Percentiles rank a stretch among this genome's conserved stretches.
Conservation (phyloP, 2,888 invertebrate genomes). For the Mactromeris polynyma region DNA sequence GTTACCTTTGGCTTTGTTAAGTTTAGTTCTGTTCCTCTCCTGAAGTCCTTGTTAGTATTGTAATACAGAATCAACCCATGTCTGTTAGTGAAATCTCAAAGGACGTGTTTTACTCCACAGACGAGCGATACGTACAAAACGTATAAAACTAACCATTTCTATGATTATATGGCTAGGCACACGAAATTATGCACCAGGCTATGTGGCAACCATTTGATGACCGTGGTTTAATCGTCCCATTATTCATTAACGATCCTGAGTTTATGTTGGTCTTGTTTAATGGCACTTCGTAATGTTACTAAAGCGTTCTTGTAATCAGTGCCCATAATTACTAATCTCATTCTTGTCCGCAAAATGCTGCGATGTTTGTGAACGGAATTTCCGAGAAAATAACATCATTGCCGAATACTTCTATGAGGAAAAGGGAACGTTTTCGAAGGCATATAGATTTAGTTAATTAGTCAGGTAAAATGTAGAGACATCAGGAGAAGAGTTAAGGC, state of each 20-base stretch:
- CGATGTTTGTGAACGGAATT: not conserved
- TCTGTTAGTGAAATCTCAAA: too few relatives aligned
- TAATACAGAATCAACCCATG: too few relatives aligned
- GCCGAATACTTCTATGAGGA: not conserved
- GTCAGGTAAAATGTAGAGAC: constrained; percentile 52
- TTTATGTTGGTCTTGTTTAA: not conserved
- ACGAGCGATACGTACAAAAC: too few relatives aligned
- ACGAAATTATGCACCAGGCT: not conserved
- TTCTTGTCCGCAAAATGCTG: not conserved
- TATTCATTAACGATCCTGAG: not conserved
- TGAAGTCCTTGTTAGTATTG: too few relatives aligned
- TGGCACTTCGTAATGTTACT: not conserved
- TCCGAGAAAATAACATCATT: not conserved
- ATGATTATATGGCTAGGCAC: not conserved
- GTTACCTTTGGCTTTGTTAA: too few relatives aligned
- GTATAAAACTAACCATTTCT: too few relatives aligned
- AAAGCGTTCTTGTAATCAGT: not conserved
- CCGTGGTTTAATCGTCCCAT: not conserved
- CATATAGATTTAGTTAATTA: constrained; percentile 14
- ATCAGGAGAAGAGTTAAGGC: constrained; percentile 54
- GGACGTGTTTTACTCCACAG: too few relatives aligned
- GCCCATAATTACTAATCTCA: not conserved
- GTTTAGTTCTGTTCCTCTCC: too few relatives aligned
- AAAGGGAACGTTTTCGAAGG: not conserved
- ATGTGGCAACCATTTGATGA: not conserved